A percentile compares a stretch with the other conserved stretches of the same genome.
Evolutionary conservation across 1,140 invertebrate genomes (phyloP).

Genomic region (Drosophila insularis): DNA sequence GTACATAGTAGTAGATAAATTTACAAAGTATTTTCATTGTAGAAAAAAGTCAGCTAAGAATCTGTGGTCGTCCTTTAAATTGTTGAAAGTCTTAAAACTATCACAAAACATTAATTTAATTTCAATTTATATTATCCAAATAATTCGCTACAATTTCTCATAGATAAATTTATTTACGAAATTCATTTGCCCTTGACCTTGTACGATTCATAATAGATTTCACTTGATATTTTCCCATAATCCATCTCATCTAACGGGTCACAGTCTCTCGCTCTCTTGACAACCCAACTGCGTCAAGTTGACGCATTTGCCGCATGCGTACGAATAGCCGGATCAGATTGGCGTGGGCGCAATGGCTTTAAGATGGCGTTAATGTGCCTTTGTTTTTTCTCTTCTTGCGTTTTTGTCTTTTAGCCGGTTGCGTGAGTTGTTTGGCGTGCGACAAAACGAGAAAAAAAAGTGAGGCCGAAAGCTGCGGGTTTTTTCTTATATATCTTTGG

Average conservation of each 20-base stretch:
- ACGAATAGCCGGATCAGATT: conserved; percentile 13
- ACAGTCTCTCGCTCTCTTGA: conserved; percentile 9
- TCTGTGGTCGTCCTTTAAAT: no score
- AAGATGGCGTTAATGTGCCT: conserved; percentile 65
- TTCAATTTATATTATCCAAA: background rate
- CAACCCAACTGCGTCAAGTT: conserved; percentile 5
- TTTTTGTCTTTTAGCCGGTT: conserved; percentile 29
- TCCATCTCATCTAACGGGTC: conserved; percentile 49
- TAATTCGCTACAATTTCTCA: conserved; percentile 15
- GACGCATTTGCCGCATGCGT: conserved; percentile 52
- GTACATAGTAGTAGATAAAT: no score
- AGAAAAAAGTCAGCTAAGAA: no score
- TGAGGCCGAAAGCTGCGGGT: conserved; percentile 39
- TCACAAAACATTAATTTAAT: background rate
- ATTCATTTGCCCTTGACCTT: conserved; percentile 66
- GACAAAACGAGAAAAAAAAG: conserved; percentile 34
- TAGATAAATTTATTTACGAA: background rate
- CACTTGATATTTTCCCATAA: conserved; percentile 51
- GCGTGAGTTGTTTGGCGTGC: conserved; percentile 54
- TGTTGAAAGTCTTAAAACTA: no score
- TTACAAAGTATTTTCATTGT: no score
- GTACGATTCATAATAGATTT: conserved; percentile 30
- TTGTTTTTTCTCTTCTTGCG: conserved; percentile 47
- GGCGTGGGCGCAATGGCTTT: conserved; percentile 43
- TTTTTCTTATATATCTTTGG: conserved; percentile 21